Evolutionary conservation across 2,888 invertebrate genomes (phyloP).

Genomic region (Drosophila multiciliata): DNA sequence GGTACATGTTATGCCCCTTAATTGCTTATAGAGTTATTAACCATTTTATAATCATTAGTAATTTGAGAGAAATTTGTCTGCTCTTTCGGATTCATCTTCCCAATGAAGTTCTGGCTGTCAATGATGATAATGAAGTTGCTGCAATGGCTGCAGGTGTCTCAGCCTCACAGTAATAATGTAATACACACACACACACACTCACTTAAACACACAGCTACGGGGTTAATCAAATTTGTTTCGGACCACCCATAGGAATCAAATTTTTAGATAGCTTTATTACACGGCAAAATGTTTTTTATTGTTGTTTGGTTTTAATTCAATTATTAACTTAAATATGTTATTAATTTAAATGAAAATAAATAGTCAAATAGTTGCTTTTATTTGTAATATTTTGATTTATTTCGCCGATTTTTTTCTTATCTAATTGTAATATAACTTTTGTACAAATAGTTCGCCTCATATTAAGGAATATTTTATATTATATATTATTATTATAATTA

Average conservation of each 20-base stretch:
- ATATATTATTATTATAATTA: too few species aligned
- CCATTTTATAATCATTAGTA: slow-evolving; percentile 58
- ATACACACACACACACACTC: slow-evolving; percentile 2
- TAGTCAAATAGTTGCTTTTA: not conserved
- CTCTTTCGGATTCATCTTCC: not conserved
- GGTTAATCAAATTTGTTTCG: slow-evolving; percentile 1
- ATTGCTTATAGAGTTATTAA: slow-evolving; percentile 75
- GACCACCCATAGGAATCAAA: slow-evolving; percentile 5
- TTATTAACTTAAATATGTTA: not conserved
- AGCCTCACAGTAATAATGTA: slow-evolving; percentile 1
- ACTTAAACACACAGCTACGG: not conserved
- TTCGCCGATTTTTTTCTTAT: too few species aligned
- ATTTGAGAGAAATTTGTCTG: slow-evolving; percentile 56
- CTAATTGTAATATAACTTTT: too few species aligned
- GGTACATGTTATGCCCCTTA: slow-evolving; percentile 39
- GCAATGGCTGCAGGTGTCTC: slow-evolving; percentile 8
- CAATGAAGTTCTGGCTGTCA: not conserved
- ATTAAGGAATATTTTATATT: too few species aligned
- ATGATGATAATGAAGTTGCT: slow-evolving; percentile 9
- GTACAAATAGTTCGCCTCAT: too few species aligned
- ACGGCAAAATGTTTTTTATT: not conserved
- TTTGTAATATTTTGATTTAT: too few species aligned
- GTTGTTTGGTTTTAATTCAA: not conserved
- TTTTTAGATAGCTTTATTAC: slow-evolving; percentile 6
- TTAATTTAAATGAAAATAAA: not conserved